Evolutionary conservation across 2,888 invertebrate species (phyloP), one percentile per base, ranked within the genome.

Genomic region (Sesia apiformis): DNA sequence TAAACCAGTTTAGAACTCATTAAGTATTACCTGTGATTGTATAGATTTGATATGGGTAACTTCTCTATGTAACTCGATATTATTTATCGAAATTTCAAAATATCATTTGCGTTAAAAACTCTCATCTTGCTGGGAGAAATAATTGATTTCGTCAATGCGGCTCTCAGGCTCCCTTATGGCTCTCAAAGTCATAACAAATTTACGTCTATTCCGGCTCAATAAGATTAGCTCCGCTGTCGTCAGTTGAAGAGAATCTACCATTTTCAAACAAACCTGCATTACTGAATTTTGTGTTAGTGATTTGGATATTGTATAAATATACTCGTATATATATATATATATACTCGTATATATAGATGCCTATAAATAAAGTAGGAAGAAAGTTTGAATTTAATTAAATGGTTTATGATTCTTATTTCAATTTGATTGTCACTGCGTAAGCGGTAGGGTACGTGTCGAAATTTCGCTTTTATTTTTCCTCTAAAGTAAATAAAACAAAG

Each of bases 401-500:
- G 23, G 8, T 43, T n/a, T 5, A 43, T 8, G 46, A 4, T 46
- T 46, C 23, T 3, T 23, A 8, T 23, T 46, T 46, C 23, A 3
- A 4, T 46, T 46, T 6, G 7, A 46, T 46, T 46, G 23, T 23
- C 23, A 23, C 23, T 23, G 46, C 8, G 46, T 46, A 4, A 56
- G 54, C 56, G 39, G 8, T n/a, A n/a, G n/a, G n/a, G n/a, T 40
- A 43, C 51, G 55, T 56, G 56, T 62, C 57, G 56, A 58, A 57
- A 60, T 60, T 60, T 63, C 57, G 58, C 61, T 65, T 70, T 65
- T 67, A 65, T 69, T 74, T 75, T 70, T 63, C 59, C 57, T 60
- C 54, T 61, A 64, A 71, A 69, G 67, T 71, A 74, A 76, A 78
- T 76, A 80, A 74, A 78, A 70, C 69, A 69, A 73, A 66, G 66